Conservation (phyloP, 1,140 invertebrate genomes). For the Plutomurus gul region DNA sequence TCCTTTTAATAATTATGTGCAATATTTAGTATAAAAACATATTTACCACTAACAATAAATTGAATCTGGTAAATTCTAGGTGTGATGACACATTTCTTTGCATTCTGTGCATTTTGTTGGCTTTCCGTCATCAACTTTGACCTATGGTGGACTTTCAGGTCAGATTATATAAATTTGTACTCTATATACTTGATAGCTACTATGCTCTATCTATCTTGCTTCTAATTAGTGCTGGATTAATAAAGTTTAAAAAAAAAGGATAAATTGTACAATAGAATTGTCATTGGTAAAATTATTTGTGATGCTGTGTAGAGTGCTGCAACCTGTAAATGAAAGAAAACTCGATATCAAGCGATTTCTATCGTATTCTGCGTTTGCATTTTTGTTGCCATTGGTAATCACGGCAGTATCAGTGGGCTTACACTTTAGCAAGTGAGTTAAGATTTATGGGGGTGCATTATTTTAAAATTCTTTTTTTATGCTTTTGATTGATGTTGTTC, state of each 20-base stretch:
- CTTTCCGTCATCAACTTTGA: conserved; percentile 47
- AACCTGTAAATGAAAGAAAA: conserved; percentile 26
- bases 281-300: neutral
- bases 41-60: neutral
- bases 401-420: neutral
- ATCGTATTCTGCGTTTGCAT: neutral
- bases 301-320: conserved; percentile 8
- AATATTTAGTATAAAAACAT: no score
- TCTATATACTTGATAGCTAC: neutral
- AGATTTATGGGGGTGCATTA: no score
- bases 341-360: conserved; percentile 21
- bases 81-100: conserved; percentile 36
- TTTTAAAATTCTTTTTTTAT: no score
- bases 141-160: conserved; percentile 45
- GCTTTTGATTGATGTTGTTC: no score
- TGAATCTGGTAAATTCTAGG: conserved; percentile 20
- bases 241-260: neutral
- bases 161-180: neutral
- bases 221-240: neutral
- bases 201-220: neutral
- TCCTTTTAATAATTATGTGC: no score
- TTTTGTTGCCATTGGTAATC: neutral
- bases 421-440: neutral
- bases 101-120: conserved; percentile 33
- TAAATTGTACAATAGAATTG: neutral